Conservation (phyloP, 2,888 invertebrate genomes). For the Rotaria magnacalcarata region DNA sequence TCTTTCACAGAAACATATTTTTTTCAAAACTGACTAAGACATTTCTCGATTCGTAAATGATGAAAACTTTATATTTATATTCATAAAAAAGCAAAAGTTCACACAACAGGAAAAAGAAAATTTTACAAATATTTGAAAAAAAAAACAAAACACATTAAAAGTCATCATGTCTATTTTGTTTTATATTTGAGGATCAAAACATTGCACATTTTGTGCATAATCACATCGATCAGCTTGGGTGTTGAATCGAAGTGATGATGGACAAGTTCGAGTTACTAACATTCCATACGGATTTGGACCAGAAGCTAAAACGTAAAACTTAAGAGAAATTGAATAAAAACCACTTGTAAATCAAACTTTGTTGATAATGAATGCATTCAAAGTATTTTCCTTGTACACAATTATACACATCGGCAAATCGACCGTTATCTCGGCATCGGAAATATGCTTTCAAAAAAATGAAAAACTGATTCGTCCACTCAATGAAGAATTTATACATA, state of each 20-base stretch:
- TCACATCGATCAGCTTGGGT: slow-evolving; percentile 41
- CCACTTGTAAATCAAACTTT: neutral
- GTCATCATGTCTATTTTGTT: neutral
- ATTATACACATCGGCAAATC: slow-evolving; percentile 43
- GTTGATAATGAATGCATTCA: slow-evolving; percentile 46
- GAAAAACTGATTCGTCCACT: no score
- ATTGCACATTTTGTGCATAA: slow-evolving; percentile 44
- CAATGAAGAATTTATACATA: neutral
- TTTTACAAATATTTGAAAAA: neutral
- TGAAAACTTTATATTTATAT: no score
- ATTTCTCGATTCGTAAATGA: no score
- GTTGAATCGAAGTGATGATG: slow-evolving; percentile 41
- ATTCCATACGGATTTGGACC: slow-evolving; percentile 41
- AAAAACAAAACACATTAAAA: neutral
- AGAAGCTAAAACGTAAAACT: neutral
- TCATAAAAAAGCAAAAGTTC: neutral
- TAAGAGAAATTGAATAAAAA: neutral
- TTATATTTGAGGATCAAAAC: neutral
- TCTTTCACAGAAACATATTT: no score
- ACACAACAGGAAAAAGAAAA: neutral
- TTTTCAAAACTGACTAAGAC: no score
- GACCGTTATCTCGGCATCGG: slow-evolving; percentile 41
- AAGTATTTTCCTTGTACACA: slow-evolving; percentile 43
- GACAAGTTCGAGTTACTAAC: slow-evolving; percentile 42
- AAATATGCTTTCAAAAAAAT: slow-evolving; percentile 40